Conservation (phyloP, 2,888 invertebrate genomes). For the Caenorhabditis angaria region DNA sequence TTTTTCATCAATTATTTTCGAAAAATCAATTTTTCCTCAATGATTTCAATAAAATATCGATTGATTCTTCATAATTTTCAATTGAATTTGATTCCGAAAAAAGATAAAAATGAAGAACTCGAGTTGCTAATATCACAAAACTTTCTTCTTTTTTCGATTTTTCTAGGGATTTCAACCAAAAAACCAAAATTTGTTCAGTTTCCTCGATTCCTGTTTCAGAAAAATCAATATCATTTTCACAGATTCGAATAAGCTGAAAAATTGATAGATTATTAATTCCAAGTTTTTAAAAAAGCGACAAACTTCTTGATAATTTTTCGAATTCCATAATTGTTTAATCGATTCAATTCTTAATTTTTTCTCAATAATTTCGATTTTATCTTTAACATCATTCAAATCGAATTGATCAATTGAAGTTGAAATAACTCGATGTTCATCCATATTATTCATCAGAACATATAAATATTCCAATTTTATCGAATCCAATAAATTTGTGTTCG, state of each 20-base stretch:
- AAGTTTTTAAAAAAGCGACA: background rate
- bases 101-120: constrained; percentile 28
- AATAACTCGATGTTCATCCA: constrained; percentile 7
- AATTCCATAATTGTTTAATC: constrained; percentile 29
- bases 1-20: constrained; percentile 3
- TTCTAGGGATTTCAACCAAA: constrained; percentile 37
- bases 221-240: constrained; percentile 41
- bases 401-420: constrained; percentile 9
- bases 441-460: constrained; percentile 3
- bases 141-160: constrained; percentile 17
- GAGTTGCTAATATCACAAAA: background rate
- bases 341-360: constrained; percentile 31
- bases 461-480: constrained; percentile 23
- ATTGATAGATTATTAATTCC: background rate
- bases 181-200: constrained; percentile 23
- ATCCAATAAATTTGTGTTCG: constrained; percentile 11
- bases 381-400: background rate
- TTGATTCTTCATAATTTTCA: constrained; percentile 4
- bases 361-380: constrained; percentile 22
- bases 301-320: constrained; percentile 12
- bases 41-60: constrained; percentile 1
- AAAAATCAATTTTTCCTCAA: constrained; percentile 11
- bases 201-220: constrained; percentile 22
- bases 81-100: background rate
- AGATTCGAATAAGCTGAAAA: constrained; percentile 24